Base-by-base conservation (phyloP, 1,140 invertebrate genomes). In the Pogonomyrmex barbatus region DNA sequence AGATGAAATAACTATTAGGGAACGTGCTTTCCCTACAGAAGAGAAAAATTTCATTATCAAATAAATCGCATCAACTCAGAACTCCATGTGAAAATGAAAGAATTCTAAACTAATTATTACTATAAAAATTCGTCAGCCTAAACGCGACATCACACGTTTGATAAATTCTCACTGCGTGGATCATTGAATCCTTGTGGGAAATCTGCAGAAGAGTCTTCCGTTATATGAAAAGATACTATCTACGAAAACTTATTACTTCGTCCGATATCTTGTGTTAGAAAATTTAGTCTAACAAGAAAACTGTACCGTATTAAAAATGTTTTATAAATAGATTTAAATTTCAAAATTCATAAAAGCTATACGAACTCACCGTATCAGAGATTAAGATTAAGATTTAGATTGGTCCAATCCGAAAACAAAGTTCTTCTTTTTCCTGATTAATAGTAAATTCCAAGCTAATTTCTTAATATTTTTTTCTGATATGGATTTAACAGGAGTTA, bases 41-140 rank as follows among this genome's bases (percentile, higher is more conserved):
- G 12, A 12, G 9, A 82, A 30, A 30, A 82, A 82, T 82, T 82
- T 82, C 58, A 82, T 82, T 30, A 50, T 52, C 67, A 30, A 73
- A 45, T 36, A 58, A 39, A 82, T 82, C 56, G 52, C 65, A 56
- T 10, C 50, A 45, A 47, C 10, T 56, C 39, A 82, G 67, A 71
- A 82, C 67, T 79, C 47, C 47, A 79, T 42, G 39, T 2, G 5
- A 33, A 70, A 70, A 39, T 5, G 5, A 36, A 70, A 71, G 52
- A 82, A 82, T 58, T 17, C 39, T 30, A 9, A 6, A 30, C 14
- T n/a, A 14, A 17, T 14, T 54, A 14, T 30, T 10, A 33, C n/a
- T 9, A 39, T 45, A 30, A 70, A 0, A 47, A 8, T 9, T 5
- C 14, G 12, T 9, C 24, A n/a, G 14, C 58, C 45, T 60, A 10